Evolutionary conservation across 1,140 invertebrate genomes (phyloP), one percentile per base, ranked within the genome.

Genomic region (Trichonephila inaurata): DNA sequence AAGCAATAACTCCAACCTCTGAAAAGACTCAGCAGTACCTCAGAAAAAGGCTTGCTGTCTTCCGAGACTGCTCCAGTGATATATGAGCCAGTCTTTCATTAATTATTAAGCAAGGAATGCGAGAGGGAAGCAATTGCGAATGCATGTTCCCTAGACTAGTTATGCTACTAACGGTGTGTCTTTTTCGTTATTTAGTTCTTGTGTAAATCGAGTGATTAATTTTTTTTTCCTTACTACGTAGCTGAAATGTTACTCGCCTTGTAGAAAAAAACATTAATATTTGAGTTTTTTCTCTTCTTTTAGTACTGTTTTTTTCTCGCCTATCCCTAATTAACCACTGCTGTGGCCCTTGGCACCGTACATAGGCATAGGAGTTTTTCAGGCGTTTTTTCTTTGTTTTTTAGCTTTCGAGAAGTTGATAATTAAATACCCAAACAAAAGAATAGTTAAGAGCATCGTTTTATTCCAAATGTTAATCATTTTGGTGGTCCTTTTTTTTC

Each of bases 141-240:
- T 33, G 72, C 72, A 77, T 18, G 28, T 14, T 33, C 28, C 8
- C 66, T 51, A 19, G 5, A 40, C 72, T 77, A 77, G 72, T 77
- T 77, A 77, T 33, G 72, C 72, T 40, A 28, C 72, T 77, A 40
- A 77, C 72, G 72, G 72, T 77, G 69, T 72, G 72, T 19, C 72
- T 12, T 40, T 33, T 33, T 33, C 72, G 72, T 77, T 77, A 77
- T 77, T 77, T 77, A 33, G 28, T 77, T 77, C 28, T 14, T 28
- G 72, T 77, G 72, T 40, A 77, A 77, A 77, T 77, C 72, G 72
- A 77, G 28, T 77, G 72, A 77, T 77, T 77, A 77, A 77, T 77
- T 77, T 77, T 77, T 77, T 77, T 40, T 28, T 16, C 19, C 62
- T 64, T 19, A 64, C 16, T 19, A 19, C 21, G 16, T 33, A 77